These are phyloP conservation scores for Ectropis grisescens DNA, from an alignment of 1,140 invertebrate species.

Conservation along the genomic window DNA sequence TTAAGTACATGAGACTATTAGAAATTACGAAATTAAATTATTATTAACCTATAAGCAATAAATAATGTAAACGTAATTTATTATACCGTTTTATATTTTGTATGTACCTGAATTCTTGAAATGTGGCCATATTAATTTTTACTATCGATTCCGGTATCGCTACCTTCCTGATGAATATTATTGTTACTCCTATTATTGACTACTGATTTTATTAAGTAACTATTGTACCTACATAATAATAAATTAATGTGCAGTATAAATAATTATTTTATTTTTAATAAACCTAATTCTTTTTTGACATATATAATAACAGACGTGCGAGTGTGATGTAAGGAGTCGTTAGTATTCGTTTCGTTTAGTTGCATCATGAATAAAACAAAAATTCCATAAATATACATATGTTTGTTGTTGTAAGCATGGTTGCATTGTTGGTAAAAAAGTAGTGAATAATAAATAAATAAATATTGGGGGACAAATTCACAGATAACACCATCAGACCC, in stretches of 20 bases:
- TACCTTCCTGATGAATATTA: constrained; percentile 36
- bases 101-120: constrained; percentile 65
- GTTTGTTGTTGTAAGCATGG: no score
- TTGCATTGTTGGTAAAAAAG: no score
- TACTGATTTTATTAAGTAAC: constrained; percentile 49
- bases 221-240: constrained; percentile 35
- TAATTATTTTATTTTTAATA: constrained; percentile 20
- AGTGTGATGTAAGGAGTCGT: no score
- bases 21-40: constrained; percentile 58
- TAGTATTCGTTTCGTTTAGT: no score
- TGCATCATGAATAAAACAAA: no score
- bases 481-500: no score
- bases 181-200: constrained; percentile 43
- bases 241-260: constrained; percentile 53
- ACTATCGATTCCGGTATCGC: constrained; percentile 26
- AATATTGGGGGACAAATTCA: no score
- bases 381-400: no score
- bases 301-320: no score
- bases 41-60: constrained; percentile 52
- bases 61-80: constrained; percentile 37
- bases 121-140: constrained; percentile 64
- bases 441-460: no score
- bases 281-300: constrained; percentile 9
- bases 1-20: constrained; percentile 47
- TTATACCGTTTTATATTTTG: constrained; percentile 41